Conservation (phyloP, 2,113 vertebrate genomes). For the Phainopepla nitens region DNA sequence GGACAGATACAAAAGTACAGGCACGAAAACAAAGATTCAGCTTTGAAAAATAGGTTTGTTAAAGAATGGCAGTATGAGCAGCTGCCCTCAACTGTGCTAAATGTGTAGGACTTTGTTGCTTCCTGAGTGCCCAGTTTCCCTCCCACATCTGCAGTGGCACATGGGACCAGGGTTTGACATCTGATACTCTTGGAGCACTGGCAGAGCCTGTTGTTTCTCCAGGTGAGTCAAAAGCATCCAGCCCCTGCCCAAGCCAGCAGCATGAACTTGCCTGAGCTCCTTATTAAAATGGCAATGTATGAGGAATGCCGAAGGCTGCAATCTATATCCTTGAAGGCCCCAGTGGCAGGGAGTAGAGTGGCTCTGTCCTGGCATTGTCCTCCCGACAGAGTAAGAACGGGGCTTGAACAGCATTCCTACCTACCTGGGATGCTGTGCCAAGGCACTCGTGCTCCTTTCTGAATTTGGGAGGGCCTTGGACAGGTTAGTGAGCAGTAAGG, state of each 20-base stretch:
- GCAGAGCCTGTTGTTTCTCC: not conserved
- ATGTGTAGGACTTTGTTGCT: not conserved
- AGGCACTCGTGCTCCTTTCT: not conserved
- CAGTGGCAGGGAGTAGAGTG: not conserved
- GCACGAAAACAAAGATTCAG: not conserved
- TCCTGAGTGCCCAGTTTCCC: accelerated
- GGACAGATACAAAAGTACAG: not conserved
- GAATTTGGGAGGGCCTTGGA: not conserved
- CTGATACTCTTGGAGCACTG: not conserved
- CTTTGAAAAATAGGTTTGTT: not conserved
- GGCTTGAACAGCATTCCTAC: accelerated
- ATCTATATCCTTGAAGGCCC: not conserved
- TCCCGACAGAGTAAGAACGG: not conserved
- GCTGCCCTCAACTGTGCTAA: not conserved
- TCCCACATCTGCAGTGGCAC: not conserved
- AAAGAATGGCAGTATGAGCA: not conserved
- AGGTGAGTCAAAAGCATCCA: not conserved
- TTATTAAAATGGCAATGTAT: not conserved
- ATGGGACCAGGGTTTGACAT: accelerated
- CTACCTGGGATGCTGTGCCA: not conserved
- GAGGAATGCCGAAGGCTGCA: not conserved
- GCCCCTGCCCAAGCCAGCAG: not conserved
- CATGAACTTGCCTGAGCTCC: not conserved
- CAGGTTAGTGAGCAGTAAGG: not conserved
- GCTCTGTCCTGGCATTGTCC: too few species aligned